Evolutionary conservation across 23 tunicate species (phyloP).

Genomic region (Aplidium turbinatum): DNA sequence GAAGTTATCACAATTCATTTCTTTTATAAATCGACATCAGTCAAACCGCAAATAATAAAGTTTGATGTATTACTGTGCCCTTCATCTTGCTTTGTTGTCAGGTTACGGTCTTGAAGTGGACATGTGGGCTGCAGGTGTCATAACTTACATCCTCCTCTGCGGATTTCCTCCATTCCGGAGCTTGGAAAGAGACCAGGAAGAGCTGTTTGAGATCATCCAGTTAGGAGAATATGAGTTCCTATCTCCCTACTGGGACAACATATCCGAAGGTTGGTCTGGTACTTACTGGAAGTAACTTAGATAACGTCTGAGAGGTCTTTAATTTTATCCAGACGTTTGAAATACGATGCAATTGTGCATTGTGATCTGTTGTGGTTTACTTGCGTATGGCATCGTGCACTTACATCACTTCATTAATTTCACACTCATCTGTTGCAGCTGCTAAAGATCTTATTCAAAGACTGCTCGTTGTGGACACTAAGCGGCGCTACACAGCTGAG

Average conservation of each 20-base stretch:
- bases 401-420: slow-evolving; percentile 2
- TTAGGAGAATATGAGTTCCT: slow-evolving; percentile 97
- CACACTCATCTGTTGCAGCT: slow-evolving; percentile 46
- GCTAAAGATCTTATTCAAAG: slow-evolving; percentile 92
- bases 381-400: too few relatives aligned
- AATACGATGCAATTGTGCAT: too few relatives aligned
- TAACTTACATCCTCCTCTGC: slow-evolving; percentile 83
- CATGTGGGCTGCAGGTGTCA: slow-evolving; percentile 95
- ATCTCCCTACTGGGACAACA: slow-evolving; percentile 98
- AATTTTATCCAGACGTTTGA: too few relatives aligned
- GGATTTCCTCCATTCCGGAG: slow-evolving; percentile 96
- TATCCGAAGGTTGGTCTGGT: slow-evolving; percentile 75
- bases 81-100: too few relatives aligned
- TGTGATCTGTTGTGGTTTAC: too few relatives aligned
- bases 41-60: too few relatives aligned
- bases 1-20: too few relatives aligned
- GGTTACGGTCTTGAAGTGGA: slow-evolving; percentile 83
- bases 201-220: slow-evolving; percentile 90
- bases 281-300: too few relatives aligned
- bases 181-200: slow-evolving; percentile 88
- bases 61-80: too few relatives aligned
- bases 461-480: slow-evolving; percentile 92
- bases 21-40: too few relatives aligned
- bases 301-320: too few relatives aligned
- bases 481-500: slow-evolving; percentile 96